Base-by-base conservation (phyloP, 1,140 invertebrate species). In the Hypsibius dujardini region DNA sequence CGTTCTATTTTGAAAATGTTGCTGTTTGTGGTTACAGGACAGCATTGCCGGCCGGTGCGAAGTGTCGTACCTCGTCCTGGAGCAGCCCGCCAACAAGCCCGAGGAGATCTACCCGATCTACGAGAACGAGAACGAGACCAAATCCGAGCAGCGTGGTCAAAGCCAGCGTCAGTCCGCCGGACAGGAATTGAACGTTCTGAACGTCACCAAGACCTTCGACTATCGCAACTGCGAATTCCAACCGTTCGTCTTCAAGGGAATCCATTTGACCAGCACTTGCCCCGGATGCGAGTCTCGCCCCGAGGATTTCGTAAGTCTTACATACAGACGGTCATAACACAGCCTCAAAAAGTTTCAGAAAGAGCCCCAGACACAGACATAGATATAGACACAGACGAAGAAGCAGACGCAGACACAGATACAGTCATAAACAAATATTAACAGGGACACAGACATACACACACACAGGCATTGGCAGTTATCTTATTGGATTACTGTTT, bases 181-280 rank as follows among this genome's bases (percentile, higher is more conserved):
- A 56, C 3, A 67, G 62, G 42, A 7, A 60, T 40, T 60, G 67
- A 12, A 47, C 47, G 72, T 71, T 40, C 74, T 76, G 59, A 70
- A 73, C 47, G 59, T 76, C 15, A 74, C 71, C 45, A 76, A 76
- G 72, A 69, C 72, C 0, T 47, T 72, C 42, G 73, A 76, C 70
- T 74, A 73, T 69, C 62, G 72, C 42, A 73, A 73, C 1, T 76
- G 76, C 70, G 47, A 72, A 40, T 60, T 73, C 1, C 69, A 72
- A 28, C 74, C 75, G 1, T 60, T 69, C 1, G 72, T 74, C 40
- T 47, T 71, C 46, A 47, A 74, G 1, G 67, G 47, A 67, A 3
- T 67, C 62, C 62, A 67, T 42, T 42, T 67, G 62, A 14, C 62
- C 62, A 67, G 3, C 7, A 42, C 7, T 3, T 67, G 62, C 62